Evolutionary conservation across 2,797 vertebrate genomes (phyloP), one percentile per base, ranked within the genome.

Genomic region (Channallabes apus): DNA sequence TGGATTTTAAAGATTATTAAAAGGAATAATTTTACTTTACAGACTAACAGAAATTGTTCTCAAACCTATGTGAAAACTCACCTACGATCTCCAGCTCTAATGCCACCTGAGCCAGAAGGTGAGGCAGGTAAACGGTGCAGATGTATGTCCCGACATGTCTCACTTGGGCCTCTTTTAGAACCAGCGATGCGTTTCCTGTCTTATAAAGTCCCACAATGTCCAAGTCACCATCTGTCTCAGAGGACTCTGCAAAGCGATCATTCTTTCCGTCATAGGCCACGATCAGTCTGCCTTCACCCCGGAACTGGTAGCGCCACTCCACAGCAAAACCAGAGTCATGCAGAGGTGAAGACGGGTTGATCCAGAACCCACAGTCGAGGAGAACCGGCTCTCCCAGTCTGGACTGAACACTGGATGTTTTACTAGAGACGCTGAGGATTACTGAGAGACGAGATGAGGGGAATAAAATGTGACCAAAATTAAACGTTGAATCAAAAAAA

Each of bases 291-390:
- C 97, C 97, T 0, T 94, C 88, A 0, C 97, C 97, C 35, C 91
- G 90, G 90, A 95, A 95, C 92, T 97, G 97, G 89, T 94, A 96
- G 0, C 97, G 95, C 97, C 97, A 98, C 14, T 98, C 97, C 0
- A 98, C 92, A 0, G 96, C 93, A 35, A 97, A 97, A 3, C 94
- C 94, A 0, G 85, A 86, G 2, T 88, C 83, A 0, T 91, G 88
- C 41, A 96, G 89, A 46, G 90, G 91, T 0, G 89, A 94, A 0
- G 88, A 91, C 18, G 82, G 90, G 68, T 94, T 92, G 0, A 68
- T 88, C 94, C 96, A 94, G 6, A 96, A 96, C 73, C 93, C 90
- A 38, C 96, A 96, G 92, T 97, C 96, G 68, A 98, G 86, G 24
- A 94, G 20, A 22, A 93, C 93, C 0, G 93, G 93, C 27, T 93